Base-by-base conservation (phyloP, 2,797 vertebrate species). In the Danio albolineatus region DNA sequence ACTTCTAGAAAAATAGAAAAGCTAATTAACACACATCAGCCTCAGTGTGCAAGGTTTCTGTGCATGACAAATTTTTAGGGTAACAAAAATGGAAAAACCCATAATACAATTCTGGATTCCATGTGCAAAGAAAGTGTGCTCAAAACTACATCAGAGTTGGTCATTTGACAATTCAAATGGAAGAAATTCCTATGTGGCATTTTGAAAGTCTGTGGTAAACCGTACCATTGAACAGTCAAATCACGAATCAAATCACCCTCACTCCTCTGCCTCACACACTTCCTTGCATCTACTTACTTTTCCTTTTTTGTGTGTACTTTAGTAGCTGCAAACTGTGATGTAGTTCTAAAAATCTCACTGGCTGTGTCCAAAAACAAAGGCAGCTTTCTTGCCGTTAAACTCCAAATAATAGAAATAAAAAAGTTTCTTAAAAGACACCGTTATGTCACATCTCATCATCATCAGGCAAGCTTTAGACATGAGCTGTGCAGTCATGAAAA, bases 251-350 rank as follows among this genome's bases (percentile, higher is more conserved):
- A 67, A 38, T 41, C 19, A 56, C 21, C 39, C 10, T 38, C 17
- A 60, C 38, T 73, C 79, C 83, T 87, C 85, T 87, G 76, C 84
- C 87, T 84, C 87, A 60, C 43, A 69, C 56, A 64, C 56, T 88
- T 84, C 86, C 83, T 90, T 90, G 81, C 48, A 61, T 62, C 76
- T 62, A 19, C 53, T 75, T 14, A 44, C 38, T 91, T 51, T 87
- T 83, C 28, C 28, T 28, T 87, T 85, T 83, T 87, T 87, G 84
- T 87, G 10, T 70, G 43, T 83, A 81, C 28, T 28, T 28, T 85
- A 87, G 89, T 90, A 92, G 86, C 87, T 89, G 86, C 90, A 89
- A 77, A 87, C 81, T 78, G 28, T 70, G 80, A 57, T 75, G 82
- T 73, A 82, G 78, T 90, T 87, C 56, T 10, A 8, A 17, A 36